A percentile compares a stretch with the other conserved stretches of the same genome.
These are phyloP conservation scores for Elaeidobius kamerunicus DNA, from an alignment of 2,888 invertebrate genomes.

Conservation along the genomic window DNA sequence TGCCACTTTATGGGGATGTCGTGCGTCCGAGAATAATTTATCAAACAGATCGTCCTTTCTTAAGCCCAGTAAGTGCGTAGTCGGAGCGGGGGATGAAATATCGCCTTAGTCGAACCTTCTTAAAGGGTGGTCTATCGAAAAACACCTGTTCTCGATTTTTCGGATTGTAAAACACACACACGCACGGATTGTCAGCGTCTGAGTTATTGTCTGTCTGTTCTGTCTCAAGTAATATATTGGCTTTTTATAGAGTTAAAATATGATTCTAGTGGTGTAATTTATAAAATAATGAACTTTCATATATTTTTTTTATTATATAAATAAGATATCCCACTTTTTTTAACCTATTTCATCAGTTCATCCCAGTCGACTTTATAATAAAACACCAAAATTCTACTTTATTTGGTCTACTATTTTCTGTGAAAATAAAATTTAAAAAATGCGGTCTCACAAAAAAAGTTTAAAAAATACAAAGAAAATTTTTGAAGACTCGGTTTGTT, in stretches of 20 bases:
- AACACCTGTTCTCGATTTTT: slow-evolving; percentile 29
- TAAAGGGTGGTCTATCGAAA: slow-evolving; percentile 24
- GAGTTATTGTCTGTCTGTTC: slow-evolving; percentile 16
- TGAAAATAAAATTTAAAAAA: no score
- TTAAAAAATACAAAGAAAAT: no score
- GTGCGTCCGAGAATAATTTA: slow-evolving; percentile 30
- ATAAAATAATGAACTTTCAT: no score
- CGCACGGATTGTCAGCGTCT: slow-evolving; percentile 11
- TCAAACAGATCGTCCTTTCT: slow-evolving; percentile 29
- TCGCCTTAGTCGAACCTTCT: slow-evolving; percentile 28
- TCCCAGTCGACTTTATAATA: no score
- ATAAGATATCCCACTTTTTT: no score
- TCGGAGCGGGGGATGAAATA: slow-evolving; percentile 26
- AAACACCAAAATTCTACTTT: no score
- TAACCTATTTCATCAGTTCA: no score
- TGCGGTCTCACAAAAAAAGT: no score
- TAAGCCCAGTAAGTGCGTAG: slow-evolving; percentile 12
- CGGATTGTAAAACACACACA: slow-evolving; percentile 18
- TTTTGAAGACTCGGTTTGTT: no score
- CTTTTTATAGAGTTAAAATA: background rate
- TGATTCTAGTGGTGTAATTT: no score
- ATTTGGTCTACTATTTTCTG: no score
- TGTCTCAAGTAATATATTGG: background rate
- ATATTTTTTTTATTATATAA: no score
- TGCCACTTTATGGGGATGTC: slow-evolving; percentile 30